Percentiles rank a stretch among this genome's conserved stretches.
Conservation (phyloP, 2,113 vertebrate genomes). For the Parus major region DNA sequence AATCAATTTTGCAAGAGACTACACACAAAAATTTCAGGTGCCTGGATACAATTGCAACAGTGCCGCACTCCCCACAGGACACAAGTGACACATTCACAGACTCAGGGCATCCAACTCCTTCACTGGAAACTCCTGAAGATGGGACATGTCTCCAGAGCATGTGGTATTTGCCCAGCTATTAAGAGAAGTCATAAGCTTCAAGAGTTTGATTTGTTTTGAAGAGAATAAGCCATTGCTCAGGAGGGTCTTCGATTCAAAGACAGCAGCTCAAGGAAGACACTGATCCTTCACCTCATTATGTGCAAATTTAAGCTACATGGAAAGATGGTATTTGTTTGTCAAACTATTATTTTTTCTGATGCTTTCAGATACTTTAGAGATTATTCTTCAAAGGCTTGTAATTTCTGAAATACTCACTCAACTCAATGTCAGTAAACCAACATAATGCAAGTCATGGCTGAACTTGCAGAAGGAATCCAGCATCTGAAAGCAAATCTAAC, state of each 20-base stretch:
- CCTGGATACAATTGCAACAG: not conserved
- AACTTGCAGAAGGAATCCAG: not conserved
- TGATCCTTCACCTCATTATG: not conserved
- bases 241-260: not conserved
- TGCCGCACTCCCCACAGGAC: not conserved
- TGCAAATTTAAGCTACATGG: not conserved
- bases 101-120: not conserved
- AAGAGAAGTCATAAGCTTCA: not conserved
- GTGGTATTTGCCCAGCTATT: not conserved
- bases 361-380: not conserved
- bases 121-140: not conserved
- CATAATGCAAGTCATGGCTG: not conserved
- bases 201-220: not conserved
- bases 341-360: not conserved
- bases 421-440: not conserved
- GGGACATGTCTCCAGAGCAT: not conserved
- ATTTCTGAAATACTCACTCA: not conserved
- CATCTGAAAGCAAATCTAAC: not conserved
- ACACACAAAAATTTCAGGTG: not conserved
- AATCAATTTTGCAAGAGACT: not conserved
- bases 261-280: not conserved
- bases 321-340: not conserved
- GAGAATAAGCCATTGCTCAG: not conserved
- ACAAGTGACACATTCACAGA: accelerated
- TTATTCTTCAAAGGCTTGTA: not conserved